phyloP scores from a whole-genome alignment of 2,113 vertebrate species.

The Fukomys damarensis region DNA sequence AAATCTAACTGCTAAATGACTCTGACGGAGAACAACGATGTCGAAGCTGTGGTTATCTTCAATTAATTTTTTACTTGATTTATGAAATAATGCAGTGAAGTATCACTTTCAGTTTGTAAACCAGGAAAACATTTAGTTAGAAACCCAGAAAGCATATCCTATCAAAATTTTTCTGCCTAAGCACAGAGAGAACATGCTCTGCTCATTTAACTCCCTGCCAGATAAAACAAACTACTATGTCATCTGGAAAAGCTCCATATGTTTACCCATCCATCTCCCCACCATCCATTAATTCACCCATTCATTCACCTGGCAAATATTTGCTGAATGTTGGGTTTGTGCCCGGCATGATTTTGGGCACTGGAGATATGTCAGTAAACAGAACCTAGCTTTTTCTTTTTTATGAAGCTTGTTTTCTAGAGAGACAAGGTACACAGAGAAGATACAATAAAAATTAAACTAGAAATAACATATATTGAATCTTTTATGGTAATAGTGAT shows the following conservation, averaged over 20 bases:
- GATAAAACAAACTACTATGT: neutral
- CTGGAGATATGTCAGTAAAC: neutral
- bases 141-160: neutral
- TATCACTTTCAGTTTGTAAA: neutral
- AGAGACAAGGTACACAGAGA: rapidly evolving
- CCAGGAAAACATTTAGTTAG: neutral
- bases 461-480: neutral
- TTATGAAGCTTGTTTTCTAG: neutral
- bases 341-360: neutral
- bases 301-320: neutral
- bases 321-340: neutral
- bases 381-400: neutral
- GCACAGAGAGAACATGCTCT: neutral
- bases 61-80: neutral
- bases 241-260: neutral
- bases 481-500: neutral
- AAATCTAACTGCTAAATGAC: neutral
- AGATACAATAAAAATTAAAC: neutral
- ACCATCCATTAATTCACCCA: neutral
- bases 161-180: neutral
- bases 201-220: neutral
- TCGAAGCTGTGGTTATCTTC: neutral
- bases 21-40: neutral
- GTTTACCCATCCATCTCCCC: neutral
- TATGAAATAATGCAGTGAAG: neutral